Conservation (phyloP, 2,888 invertebrate genomes). For the Campoplex capitator region DNA sequence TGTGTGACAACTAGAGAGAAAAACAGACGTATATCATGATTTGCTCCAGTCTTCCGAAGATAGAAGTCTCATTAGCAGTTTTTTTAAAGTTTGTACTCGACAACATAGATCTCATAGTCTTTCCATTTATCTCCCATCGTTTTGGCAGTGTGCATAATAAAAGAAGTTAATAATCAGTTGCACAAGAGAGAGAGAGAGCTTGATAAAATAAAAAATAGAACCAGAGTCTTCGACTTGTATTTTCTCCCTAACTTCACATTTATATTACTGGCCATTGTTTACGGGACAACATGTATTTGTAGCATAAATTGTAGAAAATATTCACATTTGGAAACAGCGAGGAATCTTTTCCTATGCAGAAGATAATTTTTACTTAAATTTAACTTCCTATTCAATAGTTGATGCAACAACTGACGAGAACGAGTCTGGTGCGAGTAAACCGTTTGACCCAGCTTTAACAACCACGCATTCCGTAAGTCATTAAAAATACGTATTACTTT, state of each 20-base stretch:
- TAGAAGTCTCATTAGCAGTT: background rate
- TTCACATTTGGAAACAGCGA: background rate
- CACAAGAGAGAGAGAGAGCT: background rate
- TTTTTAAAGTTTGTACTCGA: background rate
- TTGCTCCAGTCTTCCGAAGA: background rate
- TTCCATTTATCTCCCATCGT: background rate
- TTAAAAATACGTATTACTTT: background rate
- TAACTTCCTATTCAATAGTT: background rate
- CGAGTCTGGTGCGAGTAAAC: constrained; percentile 66
- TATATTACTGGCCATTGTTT: background rate
- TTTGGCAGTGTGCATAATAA: background rate
- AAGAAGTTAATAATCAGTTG: background rate
- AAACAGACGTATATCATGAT: background rate
- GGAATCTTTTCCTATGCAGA: background rate
- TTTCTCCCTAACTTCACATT: background rate
- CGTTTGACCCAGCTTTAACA: constrained; percentile 86
- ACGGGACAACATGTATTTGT: background rate
- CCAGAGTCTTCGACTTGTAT: background rate
- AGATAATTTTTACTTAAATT: background rate
- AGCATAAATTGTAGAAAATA: background rate
- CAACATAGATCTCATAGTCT: background rate
- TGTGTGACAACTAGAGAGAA: background rate
- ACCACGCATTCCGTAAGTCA: constrained; percentile 86
- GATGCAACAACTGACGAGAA: background rate
- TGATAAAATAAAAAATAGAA: too few species aligned